Evolutionary conservation across 2,797 vertebrate genomes (phyloP), one percentile per base, ranked within the genome.

Genomic region (Ctenosaura bakeri): DNA sequence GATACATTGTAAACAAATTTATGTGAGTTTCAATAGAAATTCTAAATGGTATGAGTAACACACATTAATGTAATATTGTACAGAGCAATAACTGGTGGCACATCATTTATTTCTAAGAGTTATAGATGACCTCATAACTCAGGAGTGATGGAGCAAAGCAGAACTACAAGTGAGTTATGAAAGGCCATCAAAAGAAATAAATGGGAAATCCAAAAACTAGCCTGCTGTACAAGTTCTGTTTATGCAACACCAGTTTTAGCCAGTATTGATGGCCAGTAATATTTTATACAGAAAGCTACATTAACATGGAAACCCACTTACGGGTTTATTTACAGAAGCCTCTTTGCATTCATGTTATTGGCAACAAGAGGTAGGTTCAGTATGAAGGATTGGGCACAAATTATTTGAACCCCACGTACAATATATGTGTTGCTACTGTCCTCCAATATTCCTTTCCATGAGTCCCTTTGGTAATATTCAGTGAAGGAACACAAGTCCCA

Each of bases 171-270:
- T 82, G 78, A 92, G 29, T 91, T 88, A 88, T 59, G 66, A 94
- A 93, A 92, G 88, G 78, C 56, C 85, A 84, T 91, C 87, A 83
- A 80, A 83, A 91, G 89, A 94, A 95, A 94, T 88, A 90, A 93
- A 89, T 90, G 66, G 35, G 24, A 14, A 52, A n/a, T 85, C 78
- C 6, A 90, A 26, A 92, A 79, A 66, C 54, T 80, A 89, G n/a
- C 16, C 46, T 92, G 82, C 42, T 92, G 52, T 88, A 78, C 59
- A 84, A 80, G 10, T 87, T 92, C 86, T 92, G 13, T 86, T 93
- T 56, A 90, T 90, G 90, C 85, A 95, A 90, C 80, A 90, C 86
- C 42, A 90, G 0, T 89, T 94, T 92, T 88, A 56, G 56, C 64
- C 52, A 86, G 50, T 62, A 73, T 4, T 89, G 84, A 89, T 85